Evolutionary conservation across 2,113 vertebrate species (phyloP), one percentile per base, ranked within the genome.

Genomic region (Tonatia bakeri): DNA sequence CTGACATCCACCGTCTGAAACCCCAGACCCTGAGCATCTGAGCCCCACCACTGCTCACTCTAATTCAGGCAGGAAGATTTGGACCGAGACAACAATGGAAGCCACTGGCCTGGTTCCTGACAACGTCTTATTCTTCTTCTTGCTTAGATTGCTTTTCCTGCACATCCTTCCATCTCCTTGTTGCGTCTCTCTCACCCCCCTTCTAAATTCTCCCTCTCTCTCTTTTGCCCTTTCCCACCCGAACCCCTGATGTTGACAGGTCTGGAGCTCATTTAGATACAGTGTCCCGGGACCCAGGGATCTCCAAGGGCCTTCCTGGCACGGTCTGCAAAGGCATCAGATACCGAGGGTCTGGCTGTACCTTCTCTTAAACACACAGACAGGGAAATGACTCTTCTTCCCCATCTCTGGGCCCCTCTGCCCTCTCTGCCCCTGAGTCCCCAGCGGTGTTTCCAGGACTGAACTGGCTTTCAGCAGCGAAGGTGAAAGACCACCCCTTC

Each of bases 21-120:
- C 0, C 38, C n/a, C 4, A 13, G 75, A 3, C 56, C 72, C 20
- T 24, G 75, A 4, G 19, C 38, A 0, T 1, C 45, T 10, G 10
- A 69, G 50, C 54, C 40, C 19, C 54, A 5, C 16, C 4, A 0
- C 80, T 67, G 56, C 38, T 81, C 13, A 4, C 47, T 33, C 72
- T 20, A 0, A 52, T 22, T 20, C 12, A 26, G n/a, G 64, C 0
- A 12, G 9, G 33, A 24, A 4, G 40, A 31, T 7, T 52, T 22
- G 65, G 65, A n/a, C 5, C 8, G 0, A 12, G 52, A 52, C 10
- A 16, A 10, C 77, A 17, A 36, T 6, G 43, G 24, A 22, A 20
- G 1, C 64, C 0, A 0, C 8, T 65, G 8, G 28, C 72, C 70
- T 1, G 3, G 24, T 38, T 59, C 56, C 87, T 2, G 36, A 52